Conservation (phyloP, 2,113 vertebrate genomes). For the Odontesthes bonariensis region DNA sequence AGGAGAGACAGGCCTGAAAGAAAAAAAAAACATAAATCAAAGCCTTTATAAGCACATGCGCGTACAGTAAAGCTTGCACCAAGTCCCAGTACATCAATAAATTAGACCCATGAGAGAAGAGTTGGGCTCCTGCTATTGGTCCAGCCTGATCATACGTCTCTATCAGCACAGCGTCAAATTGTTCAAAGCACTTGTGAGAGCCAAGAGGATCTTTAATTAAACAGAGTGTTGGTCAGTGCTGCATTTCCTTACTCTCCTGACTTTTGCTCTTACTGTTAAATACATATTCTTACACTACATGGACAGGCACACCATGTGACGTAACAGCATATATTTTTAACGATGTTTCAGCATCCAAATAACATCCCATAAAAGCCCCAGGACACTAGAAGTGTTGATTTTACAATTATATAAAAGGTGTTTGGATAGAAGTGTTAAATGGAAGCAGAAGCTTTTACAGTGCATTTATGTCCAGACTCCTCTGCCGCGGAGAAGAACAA, state of each 20-base stretch:
- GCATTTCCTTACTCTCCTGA: slow-evolving; percentile 43
- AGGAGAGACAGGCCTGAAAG: slow-evolving; percentile 51
- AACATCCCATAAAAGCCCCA: slow-evolving; percentile 48
- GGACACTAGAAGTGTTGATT: slow-evolving; percentile 43
- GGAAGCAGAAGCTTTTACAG: slow-evolving; percentile 39
- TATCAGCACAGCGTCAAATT: slow-evolving; percentile 72
- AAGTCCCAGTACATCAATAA: slow-evolving; percentile 72
- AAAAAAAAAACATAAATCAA: slow-evolving; percentile 70
- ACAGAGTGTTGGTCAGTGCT: slow-evolving; percentile 69
- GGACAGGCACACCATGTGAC: slow-evolving; percentile 6
- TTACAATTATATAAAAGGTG: slow-evolving; percentile 66
- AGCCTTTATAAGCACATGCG: slow-evolving; percentile 64
- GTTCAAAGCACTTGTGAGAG: slow-evolving; percentile 69
- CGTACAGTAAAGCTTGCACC: slow-evolving; percentile 60
- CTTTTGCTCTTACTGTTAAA: slow-evolving; percentile 3
- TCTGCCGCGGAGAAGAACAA: slow-evolving; percentile 33
- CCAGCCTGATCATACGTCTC: slow-evolving; percentile 62
- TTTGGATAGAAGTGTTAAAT: slow-evolving; percentile 36
- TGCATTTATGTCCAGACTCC: slow-evolving; percentile 36
- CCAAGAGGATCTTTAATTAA: slow-evolving; percentile 77
- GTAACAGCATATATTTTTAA: slow-evolving; percentile 27
- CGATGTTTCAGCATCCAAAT: slow-evolving; percentile 62
- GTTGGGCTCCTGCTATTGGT: slow-evolving; percentile 64
- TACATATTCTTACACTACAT: slow-evolving; percentile 39
- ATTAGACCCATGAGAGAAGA: slow-evolving; percentile 73